Percentiles rank a stretch among this genome's conserved stretches.
Conservation (phyloP, 2,797 vertebrate genomes). For the Denticeps clupeoides region DNA sequence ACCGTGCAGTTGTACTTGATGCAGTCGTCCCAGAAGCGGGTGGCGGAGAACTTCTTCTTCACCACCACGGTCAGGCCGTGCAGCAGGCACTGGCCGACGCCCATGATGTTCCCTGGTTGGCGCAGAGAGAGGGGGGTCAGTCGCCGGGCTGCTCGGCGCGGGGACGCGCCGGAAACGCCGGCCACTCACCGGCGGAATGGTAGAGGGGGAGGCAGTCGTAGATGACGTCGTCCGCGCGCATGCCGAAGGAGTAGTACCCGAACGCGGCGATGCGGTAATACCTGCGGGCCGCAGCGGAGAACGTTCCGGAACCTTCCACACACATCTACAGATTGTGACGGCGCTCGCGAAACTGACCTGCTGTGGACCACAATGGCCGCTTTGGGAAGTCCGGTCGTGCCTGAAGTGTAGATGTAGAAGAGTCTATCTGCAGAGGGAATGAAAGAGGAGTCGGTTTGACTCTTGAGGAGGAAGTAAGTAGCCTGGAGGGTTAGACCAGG, state of each 20-base stretch:
- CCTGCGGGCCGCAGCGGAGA: constrained; percentile 40
- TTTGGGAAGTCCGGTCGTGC: constrained; percentile 78
- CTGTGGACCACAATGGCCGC: constrained; percentile 78
- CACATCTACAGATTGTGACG: background rate
- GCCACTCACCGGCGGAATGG: constrained; percentile 68
- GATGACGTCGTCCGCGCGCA: constrained; percentile 54
- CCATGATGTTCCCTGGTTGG: constrained; percentile 74
- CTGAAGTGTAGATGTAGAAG: constrained; percentile 81
- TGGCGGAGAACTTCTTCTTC: constrained; percentile 79
- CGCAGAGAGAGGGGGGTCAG: background rate
- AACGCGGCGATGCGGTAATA: constrained; percentile 76
- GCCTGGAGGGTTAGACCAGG: too few species aligned
- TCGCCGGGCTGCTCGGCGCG: too few species aligned
- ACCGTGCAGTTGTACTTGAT: constrained; percentile 77
- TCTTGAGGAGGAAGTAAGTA: too few species aligned
- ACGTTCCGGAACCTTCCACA: too few species aligned
- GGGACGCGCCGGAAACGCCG: too few species aligned
- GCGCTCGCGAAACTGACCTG: constrained; percentile 66
- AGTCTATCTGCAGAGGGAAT: constrained; percentile 53
- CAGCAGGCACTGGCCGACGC: constrained; percentile 77
- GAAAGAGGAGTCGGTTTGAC: too few species aligned
- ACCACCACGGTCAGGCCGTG: constrained; percentile 76
- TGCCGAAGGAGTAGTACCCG: constrained; percentile 64
- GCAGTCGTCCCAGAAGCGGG: constrained; percentile 82
- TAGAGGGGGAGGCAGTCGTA: constrained; percentile 78